phyloP scores from a whole-genome alignment of 2,888 invertebrate genomes.

The Megalurothrips usitatus region DNA sequence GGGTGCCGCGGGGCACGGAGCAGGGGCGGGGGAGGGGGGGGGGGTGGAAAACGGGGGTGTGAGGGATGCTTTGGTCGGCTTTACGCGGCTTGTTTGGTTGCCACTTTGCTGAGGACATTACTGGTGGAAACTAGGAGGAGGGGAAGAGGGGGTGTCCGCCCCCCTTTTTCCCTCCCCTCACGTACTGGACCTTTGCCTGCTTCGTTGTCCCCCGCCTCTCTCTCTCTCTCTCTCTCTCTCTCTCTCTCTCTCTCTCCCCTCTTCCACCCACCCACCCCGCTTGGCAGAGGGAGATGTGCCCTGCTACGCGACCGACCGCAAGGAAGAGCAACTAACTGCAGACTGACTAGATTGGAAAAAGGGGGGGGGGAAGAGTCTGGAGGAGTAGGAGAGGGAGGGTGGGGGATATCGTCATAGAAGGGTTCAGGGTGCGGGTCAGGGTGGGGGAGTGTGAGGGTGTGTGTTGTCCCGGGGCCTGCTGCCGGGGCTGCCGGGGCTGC shows the following conservation, averaged over 20 bases:
- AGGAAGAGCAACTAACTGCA: too few species aligned
- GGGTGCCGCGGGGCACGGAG: background rate
- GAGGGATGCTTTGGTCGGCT: background rate
- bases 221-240: background rate
- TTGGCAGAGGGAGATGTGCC: too few species aligned
- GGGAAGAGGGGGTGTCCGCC: background rate
- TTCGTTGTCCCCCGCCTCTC: background rate
- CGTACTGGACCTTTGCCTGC: background rate
- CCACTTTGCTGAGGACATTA: background rate
- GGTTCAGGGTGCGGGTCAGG: background rate
- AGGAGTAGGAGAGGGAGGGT: background rate
- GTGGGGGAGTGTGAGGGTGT: background rate
- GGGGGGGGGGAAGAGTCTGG: background rate
- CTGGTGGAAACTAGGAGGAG: background rate
- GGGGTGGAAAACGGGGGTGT: background rate
- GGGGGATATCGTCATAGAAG: background rate
- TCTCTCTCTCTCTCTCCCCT: background rate
- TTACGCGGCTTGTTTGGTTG: constrained; percentile 9
- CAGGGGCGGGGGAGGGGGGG: background rate
- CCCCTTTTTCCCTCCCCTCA: too few species aligned
- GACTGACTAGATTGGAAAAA: too few species aligned
- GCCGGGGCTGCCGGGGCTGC: too few species aligned
- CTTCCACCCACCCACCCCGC: background rate
- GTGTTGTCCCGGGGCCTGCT: background rate
- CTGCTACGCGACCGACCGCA: too few species aligned